Percentiles rank a stretch among this genome's conserved stretches.
These are phyloP conservation scores for Orthochromis malagaraziensis DNA, from an alignment of 2,113 vertebrate species.

Conservation along the genomic window DNA sequence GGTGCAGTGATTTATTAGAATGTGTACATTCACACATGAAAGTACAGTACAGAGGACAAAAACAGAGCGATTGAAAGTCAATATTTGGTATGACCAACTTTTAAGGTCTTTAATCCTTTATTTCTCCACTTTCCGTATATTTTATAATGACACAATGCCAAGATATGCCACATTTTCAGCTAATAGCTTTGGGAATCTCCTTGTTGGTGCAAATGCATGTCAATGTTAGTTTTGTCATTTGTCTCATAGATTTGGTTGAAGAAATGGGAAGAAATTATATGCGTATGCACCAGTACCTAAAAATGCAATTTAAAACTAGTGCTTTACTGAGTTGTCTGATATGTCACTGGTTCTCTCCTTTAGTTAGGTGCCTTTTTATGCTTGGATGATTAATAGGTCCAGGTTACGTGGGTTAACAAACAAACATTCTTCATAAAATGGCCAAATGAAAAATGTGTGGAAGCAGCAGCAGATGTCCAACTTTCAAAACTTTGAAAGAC, in stretches of 20 bases:
- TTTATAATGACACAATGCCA: not conserved
- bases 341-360: not conserved
- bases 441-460: not conserved
- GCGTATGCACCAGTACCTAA: not conserved
- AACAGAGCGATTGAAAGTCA: not conserved
- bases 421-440: not conserved
- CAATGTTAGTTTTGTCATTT: not conserved
- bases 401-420: not conserved
- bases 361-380: not conserved
- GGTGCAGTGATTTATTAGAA: not conserved
- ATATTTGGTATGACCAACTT: not conserved
- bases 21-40: not conserved
- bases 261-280: not conserved
- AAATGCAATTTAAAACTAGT: not conserved
- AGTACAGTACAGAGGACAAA: not conserved
- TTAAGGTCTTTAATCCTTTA: not conserved
- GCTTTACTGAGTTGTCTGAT: not conserved
- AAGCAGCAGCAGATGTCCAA: not conserved
- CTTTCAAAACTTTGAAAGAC: not conserved
- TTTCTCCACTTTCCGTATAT: rapidly evolving
- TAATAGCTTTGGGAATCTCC: not conserved
- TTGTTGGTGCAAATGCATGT: not conserved
- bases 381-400: not conserved
- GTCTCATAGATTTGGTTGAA: not conserved
- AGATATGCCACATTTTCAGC: not conserved